Conservation (phyloP, 2,797 vertebrate genomes). For the Sebastolobus alascanus region DNA sequence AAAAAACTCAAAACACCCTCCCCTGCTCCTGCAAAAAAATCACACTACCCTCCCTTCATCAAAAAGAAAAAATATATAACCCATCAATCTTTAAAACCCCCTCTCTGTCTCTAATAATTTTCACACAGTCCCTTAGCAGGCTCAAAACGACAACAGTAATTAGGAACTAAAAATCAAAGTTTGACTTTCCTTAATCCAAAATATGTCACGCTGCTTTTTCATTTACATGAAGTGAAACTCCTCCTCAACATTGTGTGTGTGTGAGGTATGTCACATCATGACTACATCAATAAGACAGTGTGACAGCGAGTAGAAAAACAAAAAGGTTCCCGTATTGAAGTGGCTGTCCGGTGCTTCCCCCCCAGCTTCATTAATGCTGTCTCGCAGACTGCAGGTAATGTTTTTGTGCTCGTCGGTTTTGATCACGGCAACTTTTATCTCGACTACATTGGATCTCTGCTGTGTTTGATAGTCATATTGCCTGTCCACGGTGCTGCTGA, state of each 20-base stretch:
- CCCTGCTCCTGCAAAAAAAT: background rate
- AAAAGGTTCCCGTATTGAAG: slow-evolving; percentile 14
- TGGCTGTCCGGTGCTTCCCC: slow-evolving; percentile 30
- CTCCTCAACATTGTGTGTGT: slow-evolving; percentile 3
- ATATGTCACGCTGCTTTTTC: slow-evolving; percentile 3
- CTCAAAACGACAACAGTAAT: slow-evolving; percentile 7
- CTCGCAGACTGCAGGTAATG: slow-evolving; percentile 46
- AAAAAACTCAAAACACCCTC: background rate
- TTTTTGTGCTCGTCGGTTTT: slow-evolving; percentile 56
- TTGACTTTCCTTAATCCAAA: background rate
- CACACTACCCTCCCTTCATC: background rate
- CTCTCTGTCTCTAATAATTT: background rate
- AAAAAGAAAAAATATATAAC: background rate
- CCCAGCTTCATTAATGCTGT: slow-evolving; percentile 50
- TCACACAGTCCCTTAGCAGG: background rate
- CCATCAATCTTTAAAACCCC: background rate
- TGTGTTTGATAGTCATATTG: slow-evolving; percentile 32
- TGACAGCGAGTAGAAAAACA: slow-evolving; percentile 29
- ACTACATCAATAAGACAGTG: slow-evolving; percentile 16
- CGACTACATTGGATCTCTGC: slow-evolving; percentile 8
- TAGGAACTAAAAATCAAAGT: background rate
- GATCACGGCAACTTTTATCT: slow-evolving; percentile 66
- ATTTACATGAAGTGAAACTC: slow-evolving; percentile 23
- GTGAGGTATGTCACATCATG: slow-evolving; percentile 19
- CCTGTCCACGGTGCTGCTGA: slow-evolving; percentile 26